Percentiles rank a stretch among this genome's conserved stretches.
Evolutionary conservation across 2,797 vertebrate genomes (phyloP).

Genomic region (Syncerus caffer): DNA sequence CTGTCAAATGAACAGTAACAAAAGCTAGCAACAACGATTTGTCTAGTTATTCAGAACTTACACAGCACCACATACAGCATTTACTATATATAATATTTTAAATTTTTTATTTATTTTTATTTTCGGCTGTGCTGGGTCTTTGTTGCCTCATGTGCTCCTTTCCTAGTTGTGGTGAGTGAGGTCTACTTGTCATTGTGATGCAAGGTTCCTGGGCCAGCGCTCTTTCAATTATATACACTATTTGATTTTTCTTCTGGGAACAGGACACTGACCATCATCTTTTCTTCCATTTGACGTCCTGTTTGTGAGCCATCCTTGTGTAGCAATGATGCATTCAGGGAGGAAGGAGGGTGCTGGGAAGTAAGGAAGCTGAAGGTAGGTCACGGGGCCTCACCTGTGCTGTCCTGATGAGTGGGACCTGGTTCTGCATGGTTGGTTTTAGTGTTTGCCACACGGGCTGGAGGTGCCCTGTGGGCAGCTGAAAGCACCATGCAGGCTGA

Average conservation of each 20-base stretch:
- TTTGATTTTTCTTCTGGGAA: neutral
- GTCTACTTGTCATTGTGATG: neutral
- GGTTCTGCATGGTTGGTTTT: neutral
- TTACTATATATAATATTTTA: neutral
- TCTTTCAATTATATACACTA: neutral
- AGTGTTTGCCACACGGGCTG: neutral
- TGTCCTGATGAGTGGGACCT: neutral
- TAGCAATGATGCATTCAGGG: neutral
- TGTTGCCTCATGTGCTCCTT: neutral
- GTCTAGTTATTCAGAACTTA: neutral
- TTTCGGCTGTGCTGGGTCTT: neutral
- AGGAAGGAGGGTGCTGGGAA: neutral
- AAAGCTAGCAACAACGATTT: neutral
- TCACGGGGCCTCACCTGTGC: constrained; percentile 48
- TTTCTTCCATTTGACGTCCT: neutral
- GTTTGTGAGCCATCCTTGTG: neutral
- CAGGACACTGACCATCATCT: neutral
- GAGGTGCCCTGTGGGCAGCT: constrained; percentile 53
- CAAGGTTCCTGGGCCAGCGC: neutral
- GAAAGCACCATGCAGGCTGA: constrained; percentile 82
- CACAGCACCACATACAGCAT: neutral
- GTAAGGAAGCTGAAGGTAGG: neutral
- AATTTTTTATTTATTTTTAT: neutral
- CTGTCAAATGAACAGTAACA: neutral
- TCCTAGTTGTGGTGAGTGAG: neutral